phyloP scores from a whole-genome alignment of 2,888 invertebrate genomes.

The Chironomus riparius region DNA sequence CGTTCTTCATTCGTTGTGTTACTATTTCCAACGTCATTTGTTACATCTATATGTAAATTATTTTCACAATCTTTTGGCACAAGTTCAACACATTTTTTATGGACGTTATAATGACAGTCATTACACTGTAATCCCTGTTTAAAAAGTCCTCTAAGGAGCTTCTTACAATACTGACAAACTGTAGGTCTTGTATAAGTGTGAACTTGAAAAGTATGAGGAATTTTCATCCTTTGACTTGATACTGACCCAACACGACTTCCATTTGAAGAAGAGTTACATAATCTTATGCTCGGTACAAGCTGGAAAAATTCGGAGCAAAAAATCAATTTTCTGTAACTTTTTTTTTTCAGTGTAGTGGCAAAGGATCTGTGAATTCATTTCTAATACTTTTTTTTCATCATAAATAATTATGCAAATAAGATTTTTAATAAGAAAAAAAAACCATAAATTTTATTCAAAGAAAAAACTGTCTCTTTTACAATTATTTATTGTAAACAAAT shows the following conservation, averaged over 20 bases:
- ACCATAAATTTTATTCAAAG: not conserved
- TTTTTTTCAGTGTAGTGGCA: too few species aligned
- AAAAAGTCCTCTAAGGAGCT: constrained; percentile 87
- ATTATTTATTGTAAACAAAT: not conserved
- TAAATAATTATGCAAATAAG: not conserved
- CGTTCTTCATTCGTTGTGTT: constrained; percentile 32
- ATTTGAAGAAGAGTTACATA: constrained; percentile 61
- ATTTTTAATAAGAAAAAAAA: not conserved
- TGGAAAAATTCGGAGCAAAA: constrained; percentile 29
- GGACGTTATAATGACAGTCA: constrained; percentile 94
- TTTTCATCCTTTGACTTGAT: constrained; percentile 46
- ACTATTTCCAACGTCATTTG: constrained; percentile 28
- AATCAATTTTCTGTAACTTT: too few species aligned
- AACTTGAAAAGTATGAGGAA: constrained; percentile 94
- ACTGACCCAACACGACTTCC: constrained; percentile 49
- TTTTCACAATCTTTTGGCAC: constrained; percentile 78
- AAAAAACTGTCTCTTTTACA: not conserved
- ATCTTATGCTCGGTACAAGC: constrained; percentile 45
- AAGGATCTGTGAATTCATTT: constrained; percentile 6
- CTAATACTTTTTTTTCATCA: not conserved
- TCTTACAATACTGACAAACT: constrained; percentile 92
- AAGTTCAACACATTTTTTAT: constrained; percentile 85
- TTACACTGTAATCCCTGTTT: constrained; percentile 95
- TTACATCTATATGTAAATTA: constrained; percentile 16
- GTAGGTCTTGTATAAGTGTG: constrained; percentile 96